Evolutionary conservation across 64 coral and sea anemone species (phyloP).

Genomic region (Pocillopora damicornis): DNA sequence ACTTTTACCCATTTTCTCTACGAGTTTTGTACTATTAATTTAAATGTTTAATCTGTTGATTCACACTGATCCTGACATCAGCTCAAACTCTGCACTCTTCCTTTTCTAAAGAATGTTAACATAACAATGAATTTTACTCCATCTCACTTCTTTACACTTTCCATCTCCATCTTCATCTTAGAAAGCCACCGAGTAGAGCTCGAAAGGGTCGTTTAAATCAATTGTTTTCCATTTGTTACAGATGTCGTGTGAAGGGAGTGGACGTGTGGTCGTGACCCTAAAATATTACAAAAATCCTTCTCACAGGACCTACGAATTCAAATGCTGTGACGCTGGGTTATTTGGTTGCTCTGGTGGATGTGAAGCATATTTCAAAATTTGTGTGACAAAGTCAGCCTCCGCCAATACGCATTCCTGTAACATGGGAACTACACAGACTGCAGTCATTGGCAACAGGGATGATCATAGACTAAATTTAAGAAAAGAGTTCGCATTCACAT

Average conservation of each 20-base stretch:
- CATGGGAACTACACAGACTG: slow-evolving; percentile 33
- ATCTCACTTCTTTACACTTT: too few species aligned
- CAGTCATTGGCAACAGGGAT: neutral
- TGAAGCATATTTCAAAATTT: slow-evolving; percentile 56
- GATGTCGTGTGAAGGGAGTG: slow-evolving; percentile 25
- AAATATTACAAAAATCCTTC: slow-evolving; percentile 58
- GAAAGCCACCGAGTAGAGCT: too few species aligned
- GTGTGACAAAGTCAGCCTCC: slow-evolving; percentile 4
- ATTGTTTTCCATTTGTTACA: neutral
- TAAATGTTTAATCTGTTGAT: too few species aligned
- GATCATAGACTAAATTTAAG: neutral
- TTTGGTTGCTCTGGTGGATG: slow-evolving; percentile 42
- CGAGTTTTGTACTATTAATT: too few species aligned
- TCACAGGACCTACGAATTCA: neutral
- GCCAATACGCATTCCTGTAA: neutral
- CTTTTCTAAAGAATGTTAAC: too few species aligned
- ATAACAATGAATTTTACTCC: too few species aligned
- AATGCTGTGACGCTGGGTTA: slow-evolving; percentile 39
- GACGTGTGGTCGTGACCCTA: slow-evolving; percentile 41
- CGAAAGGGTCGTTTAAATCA: too few species aligned
- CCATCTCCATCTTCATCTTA: too few species aligned
- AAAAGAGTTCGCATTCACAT: slow-evolving; percentile 10
- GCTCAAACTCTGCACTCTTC: too few species aligned
- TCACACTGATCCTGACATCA: too few species aligned
- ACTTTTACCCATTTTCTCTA: too few species aligned